phyloP scores from a whole-genome alignment of 1,140 invertebrate genomes.

The Zaprionus ornatus region DNA sequence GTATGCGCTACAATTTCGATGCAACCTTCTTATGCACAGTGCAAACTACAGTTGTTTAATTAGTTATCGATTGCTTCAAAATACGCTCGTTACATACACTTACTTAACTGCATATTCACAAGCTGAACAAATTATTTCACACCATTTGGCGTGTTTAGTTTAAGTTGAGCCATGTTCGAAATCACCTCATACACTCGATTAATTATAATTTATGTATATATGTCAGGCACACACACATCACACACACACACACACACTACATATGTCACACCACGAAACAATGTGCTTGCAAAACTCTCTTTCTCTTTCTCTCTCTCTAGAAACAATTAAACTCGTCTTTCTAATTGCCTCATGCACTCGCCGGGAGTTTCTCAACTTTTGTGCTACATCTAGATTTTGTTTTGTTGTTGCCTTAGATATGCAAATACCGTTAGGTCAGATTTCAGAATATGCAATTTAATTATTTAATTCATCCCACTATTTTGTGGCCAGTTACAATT shows the following conservation, averaged over 20 bases:
- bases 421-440: neutral
- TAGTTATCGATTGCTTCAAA: neutral
- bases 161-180: constrained; percentile 7
- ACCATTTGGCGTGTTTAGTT: constrained; percentile 66
- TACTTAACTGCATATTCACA: neutral
- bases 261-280: constrained; percentile 39
- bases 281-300: neutral
- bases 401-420: neutral
- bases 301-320: neutral
- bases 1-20: neutral
- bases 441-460: neutral
- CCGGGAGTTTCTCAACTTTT: neutral
- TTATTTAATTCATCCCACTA: neutral
- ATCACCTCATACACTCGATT: constrained; percentile 55
- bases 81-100: neutral
- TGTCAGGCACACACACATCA: constrained; percentile 3
- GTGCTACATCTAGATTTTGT: neutral
- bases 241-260: constrained; percentile 29
- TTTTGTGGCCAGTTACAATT: neutral
- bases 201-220: constrained; percentile 71
- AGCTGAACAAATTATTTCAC: constrained; percentile 63
- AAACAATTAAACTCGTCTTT: neutral
- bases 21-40: neutral
- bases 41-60: neutral
- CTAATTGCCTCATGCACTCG: neutral